Percentiles rank a stretch among this genome's conserved stretches.
phyloP scores from a whole-genome alignment of 2,888 invertebrate genomes.

The Epistrophe eligans region DNA sequence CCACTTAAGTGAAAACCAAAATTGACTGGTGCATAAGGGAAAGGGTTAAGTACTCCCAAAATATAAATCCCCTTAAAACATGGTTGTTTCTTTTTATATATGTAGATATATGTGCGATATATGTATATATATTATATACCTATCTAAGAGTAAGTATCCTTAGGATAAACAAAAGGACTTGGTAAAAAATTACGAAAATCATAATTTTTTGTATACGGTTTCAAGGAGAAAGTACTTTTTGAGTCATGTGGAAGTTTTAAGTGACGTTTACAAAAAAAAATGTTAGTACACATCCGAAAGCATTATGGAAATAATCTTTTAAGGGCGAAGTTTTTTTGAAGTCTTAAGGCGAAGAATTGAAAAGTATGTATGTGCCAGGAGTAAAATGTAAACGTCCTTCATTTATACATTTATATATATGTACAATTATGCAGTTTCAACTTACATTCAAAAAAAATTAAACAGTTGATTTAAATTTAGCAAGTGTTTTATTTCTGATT shows the following conservation, averaged over 20 bases:
- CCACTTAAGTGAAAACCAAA: slow-evolving; percentile 38
- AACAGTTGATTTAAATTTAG: neutral
- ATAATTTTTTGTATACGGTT: slow-evolving; percentile 52
- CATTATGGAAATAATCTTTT: slow-evolving; percentile 31
- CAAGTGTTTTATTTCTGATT: too few relatives aligned
- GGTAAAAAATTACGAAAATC: slow-evolving; percentile 54
- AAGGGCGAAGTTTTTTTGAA: slow-evolving; percentile 3
- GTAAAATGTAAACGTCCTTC: neutral
- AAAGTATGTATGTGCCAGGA: neutral
- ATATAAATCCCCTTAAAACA: slow-evolving; percentile 41
- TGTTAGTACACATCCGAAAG: neutral
- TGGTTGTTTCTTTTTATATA: slow-evolving; percentile 30
- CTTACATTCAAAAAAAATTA: neutral
- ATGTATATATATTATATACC: too few relatives aligned
- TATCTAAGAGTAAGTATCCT: slow-evolving; percentile 43
- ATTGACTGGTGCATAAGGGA: slow-evolving; percentile 40
- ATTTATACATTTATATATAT: too few relatives aligned
- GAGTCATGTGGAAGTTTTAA: slow-evolving; percentile 67
- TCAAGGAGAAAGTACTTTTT: slow-evolving; percentile 62
- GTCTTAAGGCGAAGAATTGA: neutral
- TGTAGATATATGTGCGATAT: neutral
- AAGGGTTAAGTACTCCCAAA: slow-evolving; percentile 73
- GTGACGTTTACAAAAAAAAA: slow-evolving; percentile 26
- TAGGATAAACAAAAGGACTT: slow-evolving; percentile 65
- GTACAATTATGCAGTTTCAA: too few relatives aligned